phyloP scores from a whole-genome alignment of 2,113 vertebrate genomes.

The Rhizomys pruinosus region DNA sequence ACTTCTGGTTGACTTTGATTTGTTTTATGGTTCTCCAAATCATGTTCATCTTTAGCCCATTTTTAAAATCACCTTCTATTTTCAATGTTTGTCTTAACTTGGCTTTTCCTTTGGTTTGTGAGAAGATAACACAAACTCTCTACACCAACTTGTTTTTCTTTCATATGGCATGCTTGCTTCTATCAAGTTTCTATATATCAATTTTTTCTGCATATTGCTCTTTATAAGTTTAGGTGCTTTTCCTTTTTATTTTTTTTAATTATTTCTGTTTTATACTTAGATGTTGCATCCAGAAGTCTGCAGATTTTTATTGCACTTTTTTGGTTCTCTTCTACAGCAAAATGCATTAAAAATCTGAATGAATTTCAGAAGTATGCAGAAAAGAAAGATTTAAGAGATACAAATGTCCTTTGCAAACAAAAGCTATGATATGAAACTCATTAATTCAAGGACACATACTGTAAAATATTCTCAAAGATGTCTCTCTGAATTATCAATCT shows the following conservation, averaged over 20 bases:
- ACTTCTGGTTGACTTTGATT: background rate
- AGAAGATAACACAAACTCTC: background rate
- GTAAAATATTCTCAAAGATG: conserved; percentile 31
- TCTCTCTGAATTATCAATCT: background rate
- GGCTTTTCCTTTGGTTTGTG: background rate
- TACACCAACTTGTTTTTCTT: background rate
- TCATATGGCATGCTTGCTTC: too few species aligned
- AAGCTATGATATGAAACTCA: background rate
- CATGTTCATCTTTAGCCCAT: background rate
- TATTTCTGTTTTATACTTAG: background rate
- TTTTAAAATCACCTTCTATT: background rate
- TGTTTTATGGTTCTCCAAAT: background rate
- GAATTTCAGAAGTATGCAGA: background rate
- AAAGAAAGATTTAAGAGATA: background rate
- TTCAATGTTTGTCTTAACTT: background rate
- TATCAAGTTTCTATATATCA: background rate
- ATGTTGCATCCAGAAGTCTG: background rate
- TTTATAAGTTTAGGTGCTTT: background rate
- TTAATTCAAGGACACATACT: background rate
- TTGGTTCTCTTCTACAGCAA: conserved; percentile 24
- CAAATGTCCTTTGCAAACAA: background rate
- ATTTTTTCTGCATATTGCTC: too few species aligned
- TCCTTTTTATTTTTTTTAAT: background rate
- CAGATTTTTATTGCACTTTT: background rate
- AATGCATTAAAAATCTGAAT: background rate